These are phyloP conservation scores for Elephantulus edwardii DNA, from an alignment of 2,113 vertebrate species.

Conservation along the genomic window DNA sequence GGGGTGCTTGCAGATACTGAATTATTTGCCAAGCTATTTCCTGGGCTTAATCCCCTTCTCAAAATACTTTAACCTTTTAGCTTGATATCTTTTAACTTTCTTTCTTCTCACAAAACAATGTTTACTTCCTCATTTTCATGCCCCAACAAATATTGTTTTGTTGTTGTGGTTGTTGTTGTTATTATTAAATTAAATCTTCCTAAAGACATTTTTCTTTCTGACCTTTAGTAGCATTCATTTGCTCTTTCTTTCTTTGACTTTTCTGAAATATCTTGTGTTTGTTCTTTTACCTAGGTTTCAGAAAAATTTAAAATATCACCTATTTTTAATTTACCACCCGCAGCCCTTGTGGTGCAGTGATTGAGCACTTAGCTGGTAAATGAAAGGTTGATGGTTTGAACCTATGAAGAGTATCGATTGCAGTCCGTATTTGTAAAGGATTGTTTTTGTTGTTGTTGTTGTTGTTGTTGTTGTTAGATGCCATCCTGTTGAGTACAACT, in stretches of 20 bases:
- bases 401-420: too few relatives aligned
- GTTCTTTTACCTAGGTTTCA: neutral
- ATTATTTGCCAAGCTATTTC: slow-evolving; percentile 6
- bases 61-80: neutral
- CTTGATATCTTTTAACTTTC: neutral
- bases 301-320: neutral
- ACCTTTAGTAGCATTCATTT: neutral
- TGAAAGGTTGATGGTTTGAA: too few relatives aligned
- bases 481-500: too few relatives aligned
- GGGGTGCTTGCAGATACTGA: neutral
- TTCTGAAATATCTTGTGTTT: neutral
- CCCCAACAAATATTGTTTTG: neutral
- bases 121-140: neutral
- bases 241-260: neutral
- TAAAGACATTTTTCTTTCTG: neutral
- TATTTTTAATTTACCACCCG: neutral
- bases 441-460: too few relatives aligned
- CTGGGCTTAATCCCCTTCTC: neutral
- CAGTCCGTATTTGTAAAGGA: too few relatives aligned
- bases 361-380: too few relatives aligned
- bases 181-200: neutral
- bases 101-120: neutral
- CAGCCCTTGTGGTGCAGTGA: neutral
- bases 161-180: neutral
- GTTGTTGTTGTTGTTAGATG: too few relatives aligned